Evolutionary conservation across 2,113 vertebrate genomes (phyloP).

Genomic region (Malurus elegans): DNA sequence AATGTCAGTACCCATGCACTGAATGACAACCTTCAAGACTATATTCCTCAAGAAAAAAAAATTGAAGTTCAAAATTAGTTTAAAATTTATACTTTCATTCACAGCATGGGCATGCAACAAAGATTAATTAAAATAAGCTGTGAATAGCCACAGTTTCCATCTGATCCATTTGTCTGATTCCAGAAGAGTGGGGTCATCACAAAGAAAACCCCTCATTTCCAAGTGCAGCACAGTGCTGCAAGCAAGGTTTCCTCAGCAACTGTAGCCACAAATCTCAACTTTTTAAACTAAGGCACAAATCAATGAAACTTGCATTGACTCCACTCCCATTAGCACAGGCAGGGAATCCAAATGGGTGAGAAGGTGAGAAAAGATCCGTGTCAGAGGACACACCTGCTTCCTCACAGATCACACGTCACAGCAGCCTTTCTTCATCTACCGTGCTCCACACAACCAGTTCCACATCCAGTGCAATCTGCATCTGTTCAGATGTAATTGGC

Average conservation of each 20-base stretch:
- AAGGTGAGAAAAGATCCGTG: neutral
- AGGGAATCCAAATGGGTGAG: neutral
- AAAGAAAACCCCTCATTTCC: neutral
- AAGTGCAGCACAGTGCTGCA: neutral
- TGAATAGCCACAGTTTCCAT: neutral
- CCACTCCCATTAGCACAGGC: neutral
- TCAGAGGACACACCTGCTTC: neutral
- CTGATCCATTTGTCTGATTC: neutral
- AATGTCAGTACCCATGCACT: neutral
- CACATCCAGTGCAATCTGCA: neutral
- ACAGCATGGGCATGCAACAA: neutral
- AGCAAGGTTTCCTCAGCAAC: neutral
- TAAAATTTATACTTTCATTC: neutral
- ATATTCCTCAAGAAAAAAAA: neutral
- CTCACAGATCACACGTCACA: neutral
- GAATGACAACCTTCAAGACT: neutral
- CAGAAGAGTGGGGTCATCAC: neutral
- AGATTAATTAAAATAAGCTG: neutral
- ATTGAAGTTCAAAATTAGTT: neutral
- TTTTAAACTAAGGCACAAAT: neutral
- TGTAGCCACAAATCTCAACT: neutral
- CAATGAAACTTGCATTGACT: neutral
- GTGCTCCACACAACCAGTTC: neutral
- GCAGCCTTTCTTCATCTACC: neutral
- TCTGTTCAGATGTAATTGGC: neutral